Conservation (phyloP, 2,113 vertebrate genomes). For the Tringa solitaria region DNA sequence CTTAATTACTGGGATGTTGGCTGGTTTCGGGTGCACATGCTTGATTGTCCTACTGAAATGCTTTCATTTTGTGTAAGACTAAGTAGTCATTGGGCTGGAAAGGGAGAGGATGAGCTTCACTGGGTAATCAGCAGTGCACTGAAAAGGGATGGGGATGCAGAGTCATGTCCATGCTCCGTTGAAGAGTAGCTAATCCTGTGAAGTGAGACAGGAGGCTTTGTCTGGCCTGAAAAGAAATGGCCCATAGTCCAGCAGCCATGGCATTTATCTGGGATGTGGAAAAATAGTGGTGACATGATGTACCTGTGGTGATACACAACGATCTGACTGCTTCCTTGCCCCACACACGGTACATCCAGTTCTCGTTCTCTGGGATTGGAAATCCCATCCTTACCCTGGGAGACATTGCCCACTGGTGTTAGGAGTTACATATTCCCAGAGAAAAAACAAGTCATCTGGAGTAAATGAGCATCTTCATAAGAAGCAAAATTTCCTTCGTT, state of each 20-base stretch:
- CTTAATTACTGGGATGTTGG: not conserved
- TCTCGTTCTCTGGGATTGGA: not conserved
- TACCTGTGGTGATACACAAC: rapidly evolving
- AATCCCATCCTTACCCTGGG: not conserved
- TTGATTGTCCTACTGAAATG: not conserved
- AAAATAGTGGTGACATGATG: rapidly evolving
- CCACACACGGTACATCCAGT: not conserved
- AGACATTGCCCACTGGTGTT: not conserved
- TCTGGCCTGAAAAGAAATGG: not conserved
- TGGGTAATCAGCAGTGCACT: not conserved
- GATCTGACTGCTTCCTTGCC: not conserved
- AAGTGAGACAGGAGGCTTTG: not conserved
- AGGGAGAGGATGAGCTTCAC: not conserved
- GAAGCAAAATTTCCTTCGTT: not conserved
- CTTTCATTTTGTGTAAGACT: not conserved
- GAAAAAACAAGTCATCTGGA: not conserved
- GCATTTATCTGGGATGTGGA: not conserved
- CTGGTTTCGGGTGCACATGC: not conserved
- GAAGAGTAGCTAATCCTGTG: not conserved
- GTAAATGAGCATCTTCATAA: not conserved
- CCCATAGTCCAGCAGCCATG: not conserved
- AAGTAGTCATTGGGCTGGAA: not conserved
- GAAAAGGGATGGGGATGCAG: not conserved
- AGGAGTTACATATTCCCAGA: not conserved
- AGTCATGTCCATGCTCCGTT: not conserved